Percentiles rank a stretch among this genome's conserved stretches.
Evolutionary conservation across 2,113 vertebrate species (phyloP).

Genomic region (Turnix velox): DNA sequence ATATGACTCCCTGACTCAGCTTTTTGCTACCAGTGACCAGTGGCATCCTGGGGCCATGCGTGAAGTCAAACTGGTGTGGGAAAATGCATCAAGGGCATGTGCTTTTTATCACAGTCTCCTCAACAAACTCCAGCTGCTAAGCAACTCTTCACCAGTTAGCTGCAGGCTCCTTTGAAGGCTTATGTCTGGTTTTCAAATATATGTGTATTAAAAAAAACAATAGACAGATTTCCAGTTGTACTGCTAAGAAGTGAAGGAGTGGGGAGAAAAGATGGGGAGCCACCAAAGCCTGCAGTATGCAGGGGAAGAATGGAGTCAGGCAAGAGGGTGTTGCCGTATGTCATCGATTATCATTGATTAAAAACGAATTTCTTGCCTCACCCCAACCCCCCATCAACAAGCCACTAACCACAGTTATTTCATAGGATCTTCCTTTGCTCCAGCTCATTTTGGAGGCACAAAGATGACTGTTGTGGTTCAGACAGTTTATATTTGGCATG

Average conservation of each 20-base stretch:
- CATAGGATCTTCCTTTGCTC: slow-evolving; percentile 66
- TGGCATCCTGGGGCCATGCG: background rate
- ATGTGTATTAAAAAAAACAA: slow-evolving; percentile 25
- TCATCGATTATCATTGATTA: slow-evolving; percentile 85
- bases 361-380: slow-evolving; percentile 76
- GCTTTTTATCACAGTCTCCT: slow-evolving; percentile 67
- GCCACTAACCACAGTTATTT: slow-evolving; percentile 83
- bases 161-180: slow-evolving; percentile 76
- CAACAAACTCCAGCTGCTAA: slow-evolving; percentile 75
- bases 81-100: background rate
- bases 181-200: slow-evolving; percentile 39
- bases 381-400: slow-evolving; percentile 60
- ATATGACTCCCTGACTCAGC: background rate
- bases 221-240: slow-evolving; percentile 44
- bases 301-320: slow-evolving; percentile 56
- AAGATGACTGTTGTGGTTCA: slow-evolving; percentile 75
- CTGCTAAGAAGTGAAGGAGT: background rate
- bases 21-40: background rate
- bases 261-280: background rate
- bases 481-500: slow-evolving; percentile 71
- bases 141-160: slow-evolving; percentile 77
- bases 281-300: background rate
- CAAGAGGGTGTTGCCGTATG: slow-evolving; percentile 68
- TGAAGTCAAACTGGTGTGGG: background rate
- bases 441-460: slow-evolving; percentile 67